A percentile compares a stretch with the other conserved stretches of the same genome.
Evolutionary conservation across 2,113 vertebrate genomes (phyloP).

Genomic region (Paradisaea rubra): DNA sequence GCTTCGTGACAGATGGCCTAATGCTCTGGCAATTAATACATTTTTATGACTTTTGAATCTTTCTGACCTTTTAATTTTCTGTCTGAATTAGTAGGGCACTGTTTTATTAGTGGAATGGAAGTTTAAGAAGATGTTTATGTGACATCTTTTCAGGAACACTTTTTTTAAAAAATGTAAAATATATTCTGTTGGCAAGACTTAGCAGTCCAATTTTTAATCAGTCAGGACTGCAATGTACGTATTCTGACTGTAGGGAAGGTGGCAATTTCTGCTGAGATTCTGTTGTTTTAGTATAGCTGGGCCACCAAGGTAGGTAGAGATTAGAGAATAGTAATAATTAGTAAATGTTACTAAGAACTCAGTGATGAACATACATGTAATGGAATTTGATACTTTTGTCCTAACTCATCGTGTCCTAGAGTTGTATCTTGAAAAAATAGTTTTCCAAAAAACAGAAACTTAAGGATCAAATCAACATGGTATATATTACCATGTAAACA

Average conservation of each 20-base stretch:
- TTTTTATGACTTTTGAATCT: constrained; percentile 55
- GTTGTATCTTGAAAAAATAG: background rate
- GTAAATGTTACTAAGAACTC: background rate
- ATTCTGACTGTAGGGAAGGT: background rate
- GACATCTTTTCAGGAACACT: background rate
- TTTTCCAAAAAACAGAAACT: background rate
- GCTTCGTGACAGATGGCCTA: constrained; percentile 28
- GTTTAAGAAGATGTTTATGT: background rate
- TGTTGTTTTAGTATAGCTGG: background rate
- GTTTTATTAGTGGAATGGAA: background rate
- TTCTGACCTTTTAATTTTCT: constrained; percentile 52
- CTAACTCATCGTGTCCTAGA: background rate
- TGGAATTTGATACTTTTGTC: background rate
- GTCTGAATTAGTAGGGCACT: background rate
- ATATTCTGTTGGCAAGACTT: background rate
- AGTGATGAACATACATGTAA: background rate
- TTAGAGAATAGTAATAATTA: background rate
- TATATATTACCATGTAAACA: background rate
- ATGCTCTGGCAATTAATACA: constrained; percentile 42
- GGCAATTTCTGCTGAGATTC: background rate
- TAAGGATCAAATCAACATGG: background rate
- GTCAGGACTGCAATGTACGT: background rate
- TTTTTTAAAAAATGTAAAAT: background rate
- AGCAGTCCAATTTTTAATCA: background rate
- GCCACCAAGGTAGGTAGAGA: background rate